Evolutionary conservation across 2,888 invertebrate species (phyloP).

Genomic region (Branchellion lobata): DNA sequence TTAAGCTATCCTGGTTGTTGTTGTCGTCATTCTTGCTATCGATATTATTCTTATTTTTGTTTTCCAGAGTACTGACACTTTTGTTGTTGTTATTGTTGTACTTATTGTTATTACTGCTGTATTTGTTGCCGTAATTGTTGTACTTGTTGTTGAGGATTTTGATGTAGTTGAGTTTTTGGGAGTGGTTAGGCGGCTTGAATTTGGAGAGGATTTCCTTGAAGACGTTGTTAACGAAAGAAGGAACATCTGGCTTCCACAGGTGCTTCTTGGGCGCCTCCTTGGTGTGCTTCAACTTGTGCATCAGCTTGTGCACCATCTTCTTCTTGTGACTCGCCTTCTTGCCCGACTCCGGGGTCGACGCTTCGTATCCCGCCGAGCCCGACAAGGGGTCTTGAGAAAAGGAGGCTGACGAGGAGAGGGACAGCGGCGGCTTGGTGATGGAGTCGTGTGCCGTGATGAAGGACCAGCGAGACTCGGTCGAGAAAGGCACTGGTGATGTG

Average conservation of each 20-base stretch:
- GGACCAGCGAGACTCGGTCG: neutral
- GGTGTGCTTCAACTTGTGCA: neutral
- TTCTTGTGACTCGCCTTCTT: neutral
- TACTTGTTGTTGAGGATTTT: too few relatives aligned
- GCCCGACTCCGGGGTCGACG: neutral
- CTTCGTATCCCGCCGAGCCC: neutral
- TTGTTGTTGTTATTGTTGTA: too few relatives aligned
- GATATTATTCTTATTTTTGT: too few relatives aligned
- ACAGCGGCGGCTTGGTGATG: neutral
- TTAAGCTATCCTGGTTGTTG: too few relatives aligned
- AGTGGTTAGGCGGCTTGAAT: neutral
- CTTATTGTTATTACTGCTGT: too few relatives aligned
- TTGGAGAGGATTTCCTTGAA: constrained; percentile 8
- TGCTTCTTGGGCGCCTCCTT: constrained; percentile 10
- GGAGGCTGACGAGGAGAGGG: too few relatives aligned
- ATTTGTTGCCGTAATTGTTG: too few relatives aligned
- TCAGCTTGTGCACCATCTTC: constrained; percentile 2
- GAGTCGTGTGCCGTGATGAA: neutral
- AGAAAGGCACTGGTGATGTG: neutral
- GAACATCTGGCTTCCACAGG: constrained; percentile 2
- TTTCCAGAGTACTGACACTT: too few relatives aligned
- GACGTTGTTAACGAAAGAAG: constrained; percentile 6
- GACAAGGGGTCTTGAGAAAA: too few relatives aligned
- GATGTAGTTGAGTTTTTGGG: too few relatives aligned
- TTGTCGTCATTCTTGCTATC: neutral